Conservation (phyloP, 2,888 invertebrate species). For the Syritta pipiens region DNA sequence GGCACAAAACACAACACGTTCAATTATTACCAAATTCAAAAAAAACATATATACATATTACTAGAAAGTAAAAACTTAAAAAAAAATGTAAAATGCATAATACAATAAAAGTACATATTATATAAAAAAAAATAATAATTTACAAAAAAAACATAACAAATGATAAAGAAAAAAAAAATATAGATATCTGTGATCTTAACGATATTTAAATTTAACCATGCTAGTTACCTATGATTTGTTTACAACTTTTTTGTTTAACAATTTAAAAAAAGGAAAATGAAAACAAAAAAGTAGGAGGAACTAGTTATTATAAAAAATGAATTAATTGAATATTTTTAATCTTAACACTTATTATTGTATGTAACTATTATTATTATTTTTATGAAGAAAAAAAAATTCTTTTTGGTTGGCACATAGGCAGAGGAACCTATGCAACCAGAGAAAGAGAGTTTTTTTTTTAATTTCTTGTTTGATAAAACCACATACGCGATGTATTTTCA, state of each 20-base stretch:
- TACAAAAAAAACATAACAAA: conserved; percentile 40
- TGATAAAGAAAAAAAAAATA: conserved; percentile 73
- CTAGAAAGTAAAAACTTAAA: conserved; percentile 47
- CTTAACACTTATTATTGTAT: conserved; percentile 50
- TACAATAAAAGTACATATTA: conserved; percentile 55
- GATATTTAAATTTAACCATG: conserved; percentile 76
- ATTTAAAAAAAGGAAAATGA: conserved; percentile 32
- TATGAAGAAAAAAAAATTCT: conserved; percentile 31
- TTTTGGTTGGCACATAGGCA: conserved; percentile 37
- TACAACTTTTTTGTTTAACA: conserved; percentile 49
- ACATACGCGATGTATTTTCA: conserved; percentile 15
- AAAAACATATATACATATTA: conserved; percentile 67
- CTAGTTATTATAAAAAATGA: conserved; percentile 33
- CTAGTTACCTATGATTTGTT: conserved; percentile 52
- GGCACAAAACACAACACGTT: conserved; percentile 50
- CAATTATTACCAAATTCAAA: conserved; percentile 68
- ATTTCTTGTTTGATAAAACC: too few species aligned
- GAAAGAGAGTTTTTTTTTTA: too few species aligned
- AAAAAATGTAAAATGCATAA: conserved; percentile 55
- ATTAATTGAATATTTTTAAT: conserved; percentile 37
- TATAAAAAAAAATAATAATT: conserved; percentile 60
- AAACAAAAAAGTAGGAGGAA: conserved; percentile 47
- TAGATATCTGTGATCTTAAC: conserved; percentile 80
- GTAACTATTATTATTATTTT: conserved; percentile 26
- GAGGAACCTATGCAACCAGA: too few species aligned